Evolutionary conservation across 2,797 vertebrate genomes (phyloP).

Genomic region (Lagocephalus sceleratus): DNA sequence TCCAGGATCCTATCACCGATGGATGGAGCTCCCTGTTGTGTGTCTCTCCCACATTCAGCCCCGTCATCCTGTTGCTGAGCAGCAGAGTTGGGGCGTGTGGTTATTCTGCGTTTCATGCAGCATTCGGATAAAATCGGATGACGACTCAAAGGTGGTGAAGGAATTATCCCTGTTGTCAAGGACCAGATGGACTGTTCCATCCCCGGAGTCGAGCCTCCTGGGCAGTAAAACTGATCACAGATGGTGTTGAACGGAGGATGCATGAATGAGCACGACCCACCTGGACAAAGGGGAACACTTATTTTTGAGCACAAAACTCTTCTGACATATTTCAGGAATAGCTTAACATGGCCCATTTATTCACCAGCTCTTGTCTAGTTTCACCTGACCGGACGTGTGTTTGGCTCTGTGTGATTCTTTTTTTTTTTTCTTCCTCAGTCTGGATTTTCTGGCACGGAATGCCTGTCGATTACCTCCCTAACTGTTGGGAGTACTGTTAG

Average conservation of each 20-base stretch:
- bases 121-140: no score
- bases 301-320: conserved; percentile 41
- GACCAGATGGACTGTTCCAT: no score
- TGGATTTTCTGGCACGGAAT: background rate
- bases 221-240: background rate
- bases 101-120: no score
- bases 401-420: conserved; percentile 7
- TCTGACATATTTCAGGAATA: conserved; percentile 53
- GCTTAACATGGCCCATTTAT: conserved; percentile 46
- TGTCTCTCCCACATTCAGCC: no score
- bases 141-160: no score
- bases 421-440: background rate
- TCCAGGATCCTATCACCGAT: no score
- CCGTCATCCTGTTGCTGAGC: no score
- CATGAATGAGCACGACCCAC: conserved; percentile 27
- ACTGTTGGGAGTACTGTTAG: no score
- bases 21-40: no score
- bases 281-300: conserved; percentile 46
- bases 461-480: background rate
- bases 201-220: background rate
- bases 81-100: no score
- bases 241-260: no score
- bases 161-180: no score
- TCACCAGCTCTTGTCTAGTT: conserved; percentile 9
- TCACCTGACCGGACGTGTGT: background rate